Evolutionary conservation across 2,888 invertebrate species (phyloP), one percentile per base, ranked within the genome.

Genomic region (Siphlonurus alternatus): DNA sequence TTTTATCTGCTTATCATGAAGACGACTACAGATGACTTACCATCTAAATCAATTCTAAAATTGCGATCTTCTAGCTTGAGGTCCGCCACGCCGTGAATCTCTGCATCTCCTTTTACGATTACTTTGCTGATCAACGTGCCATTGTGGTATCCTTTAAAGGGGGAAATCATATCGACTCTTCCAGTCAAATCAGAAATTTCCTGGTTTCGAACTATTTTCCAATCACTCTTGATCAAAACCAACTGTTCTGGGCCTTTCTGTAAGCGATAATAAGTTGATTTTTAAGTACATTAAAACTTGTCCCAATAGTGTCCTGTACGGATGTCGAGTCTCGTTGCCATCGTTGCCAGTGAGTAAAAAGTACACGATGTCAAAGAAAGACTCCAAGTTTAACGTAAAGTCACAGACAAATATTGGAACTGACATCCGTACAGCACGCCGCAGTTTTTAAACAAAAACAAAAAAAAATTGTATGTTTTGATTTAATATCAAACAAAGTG

Each of bases 11-110:
- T n/a, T n/a, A n/a, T n/a, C n/a, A n/a, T n/a, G n/a, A n/a, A n/a
- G n/a, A n/a, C n/a, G n/a, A n/a, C n/a, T 23, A 7, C 59, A 71
- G 69, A 51, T 67, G 23, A 1, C 38, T 65, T 73, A 80, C 83
- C 87, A 72, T 85, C 80, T 23, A 86, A 79, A 64, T 80, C 79
- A 2, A 85, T 80, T 1, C 84, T 84, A 66, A 87, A 82, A 53
- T 85, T 81, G 69, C 84, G 83, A 53, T 85, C 81, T 70, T 89
- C 88, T 23, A 89, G 75, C 67, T 87, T 84, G 53, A 89, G 73
- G 66, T 84, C 83, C 0, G 87, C 86, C 1, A 83, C 81, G 1
- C 89, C 89, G 65, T 81, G 76, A 56, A 89, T 79, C 68, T 83
- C 80, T 68, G 82, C 81, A 66, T 83, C 81, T 62, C 84, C 80